Evolutionary conservation across 2,888 invertebrate genomes (phyloP).

Genomic region (Pachliopta kotzebuea): DNA sequence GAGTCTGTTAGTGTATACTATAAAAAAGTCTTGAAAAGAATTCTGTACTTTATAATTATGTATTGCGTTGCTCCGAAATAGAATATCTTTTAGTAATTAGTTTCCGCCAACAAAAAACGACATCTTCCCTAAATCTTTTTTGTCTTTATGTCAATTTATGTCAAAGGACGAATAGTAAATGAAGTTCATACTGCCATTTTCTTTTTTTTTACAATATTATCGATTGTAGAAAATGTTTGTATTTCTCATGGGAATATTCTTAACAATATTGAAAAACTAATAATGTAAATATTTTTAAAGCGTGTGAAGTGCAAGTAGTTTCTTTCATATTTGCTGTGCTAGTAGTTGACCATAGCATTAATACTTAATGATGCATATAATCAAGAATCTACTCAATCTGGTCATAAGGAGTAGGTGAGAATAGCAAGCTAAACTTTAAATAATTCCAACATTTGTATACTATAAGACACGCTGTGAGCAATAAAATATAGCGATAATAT

Average conservation of each 20-base stretch:
- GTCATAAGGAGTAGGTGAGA: neutral
- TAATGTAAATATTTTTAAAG: conserved; percentile 2
- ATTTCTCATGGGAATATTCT: neutral
- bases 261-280: neutral
- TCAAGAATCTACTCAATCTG: neutral
- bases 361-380: neutral
- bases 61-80: too few relatives aligned
- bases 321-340: neutral
- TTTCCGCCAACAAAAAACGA: too few relatives aligned
- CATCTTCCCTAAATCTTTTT: too few relatives aligned
- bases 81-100: too few relatives aligned
- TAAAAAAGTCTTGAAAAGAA: too few relatives aligned
- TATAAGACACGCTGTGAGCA: neutral
- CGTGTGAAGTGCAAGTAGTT: neutral
- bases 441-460: neutral
- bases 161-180: neutral
- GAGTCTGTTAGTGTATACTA: too few relatives aligned
- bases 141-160: neutral
- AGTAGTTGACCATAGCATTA: neutral
- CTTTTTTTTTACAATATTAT: neutral
- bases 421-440: neutral
- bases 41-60: too few relatives aligned
- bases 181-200: neutral
- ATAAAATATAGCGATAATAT: too few relatives aligned
- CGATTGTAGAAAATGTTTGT: neutral